Percentiles rank a stretch among this genome's conserved stretches.
These are phyloP conservation scores for Lottia gigantea DNA, from an alignment of 2,888 invertebrate species.

Conservation along the genomic window DNA sequence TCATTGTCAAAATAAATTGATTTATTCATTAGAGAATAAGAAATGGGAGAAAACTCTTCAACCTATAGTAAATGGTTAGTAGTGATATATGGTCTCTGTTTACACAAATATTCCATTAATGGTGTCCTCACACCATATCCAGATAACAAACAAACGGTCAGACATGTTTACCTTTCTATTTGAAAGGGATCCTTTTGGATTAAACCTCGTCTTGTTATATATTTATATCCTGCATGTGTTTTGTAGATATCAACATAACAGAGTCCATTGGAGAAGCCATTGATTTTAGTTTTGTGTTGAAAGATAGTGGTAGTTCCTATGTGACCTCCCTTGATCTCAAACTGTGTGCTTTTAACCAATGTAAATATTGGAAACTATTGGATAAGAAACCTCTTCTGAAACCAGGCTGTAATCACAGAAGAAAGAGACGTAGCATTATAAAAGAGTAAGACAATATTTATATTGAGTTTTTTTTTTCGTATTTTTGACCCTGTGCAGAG, in stretches of 20 bases:
- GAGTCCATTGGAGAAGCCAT: neutral
- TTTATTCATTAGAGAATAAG: conserved; percentile 39
- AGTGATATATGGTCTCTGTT: no score
- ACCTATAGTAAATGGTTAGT: conserved; percentile 19
- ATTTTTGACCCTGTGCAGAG: neutral
- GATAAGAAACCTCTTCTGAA: neutral
- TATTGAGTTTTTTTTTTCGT: neutral
- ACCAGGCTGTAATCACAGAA: neutral
- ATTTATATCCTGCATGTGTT: no score
- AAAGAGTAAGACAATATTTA: neutral
- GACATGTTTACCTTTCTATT: no score
- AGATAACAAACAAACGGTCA: no score
- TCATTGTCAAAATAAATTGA: conserved; percentile 26
- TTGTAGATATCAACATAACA: conserved; percentile 1
- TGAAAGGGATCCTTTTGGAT: no score
- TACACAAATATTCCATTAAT: no score
- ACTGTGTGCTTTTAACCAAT: neutral
- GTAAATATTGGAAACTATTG: neutral
- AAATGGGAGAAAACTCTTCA: conserved; percentile 31
- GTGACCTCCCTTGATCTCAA: neutral
- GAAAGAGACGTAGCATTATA: neutral
- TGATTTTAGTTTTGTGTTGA: neutral
- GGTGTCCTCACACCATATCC: no score
- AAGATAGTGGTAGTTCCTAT: neutral
- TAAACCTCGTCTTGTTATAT: neutral